Percentiles rank a stretch among this genome's conserved stretches.
These are phyloP conservation scores for Cryptotis parvus DNA, from an alignment of 2,113 vertebrate genomes.

Conservation along the genomic window DNA sequence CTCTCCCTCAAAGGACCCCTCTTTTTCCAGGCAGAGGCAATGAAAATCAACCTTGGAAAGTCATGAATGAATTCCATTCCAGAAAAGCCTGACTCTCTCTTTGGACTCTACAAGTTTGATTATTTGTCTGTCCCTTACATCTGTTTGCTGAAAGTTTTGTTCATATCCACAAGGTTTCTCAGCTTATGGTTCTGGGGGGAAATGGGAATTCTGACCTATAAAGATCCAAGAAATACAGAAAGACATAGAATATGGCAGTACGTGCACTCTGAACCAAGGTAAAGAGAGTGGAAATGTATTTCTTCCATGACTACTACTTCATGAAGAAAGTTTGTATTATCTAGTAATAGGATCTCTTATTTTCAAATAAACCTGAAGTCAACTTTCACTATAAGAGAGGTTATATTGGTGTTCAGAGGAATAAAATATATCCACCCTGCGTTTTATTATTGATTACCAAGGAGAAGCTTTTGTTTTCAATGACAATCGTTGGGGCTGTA, in stretches of 20 bases:
- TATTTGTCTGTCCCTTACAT: conserved; percentile 28
- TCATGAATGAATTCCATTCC: conserved; percentile 50
- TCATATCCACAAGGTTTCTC: not conserved
- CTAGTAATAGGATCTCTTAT: not conserved
- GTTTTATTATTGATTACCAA: not conserved
- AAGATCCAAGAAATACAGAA: conserved; percentile 8
- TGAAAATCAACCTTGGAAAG: conserved; percentile 61
- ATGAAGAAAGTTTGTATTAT: not conserved
- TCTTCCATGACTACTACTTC: not conserved
- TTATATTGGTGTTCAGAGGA: not conserved
- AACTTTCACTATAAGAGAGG: conserved; percentile 1
- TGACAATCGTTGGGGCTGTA: not conserved
- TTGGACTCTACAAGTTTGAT: conserved; percentile 25
- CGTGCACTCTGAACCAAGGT: not conserved
- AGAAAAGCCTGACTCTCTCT: conserved; percentile 71
- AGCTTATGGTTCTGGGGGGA: conserved; percentile 5
- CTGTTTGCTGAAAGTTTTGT: conserved; percentile 46
- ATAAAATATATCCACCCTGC: not conserved
- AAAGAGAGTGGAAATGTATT: not conserved
- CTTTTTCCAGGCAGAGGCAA: conserved; percentile 52
- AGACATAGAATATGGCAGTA: not conserved
- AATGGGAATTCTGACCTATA: not conserved
- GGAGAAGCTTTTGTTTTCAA: not conserved
- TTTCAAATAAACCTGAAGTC: conserved; percentile 15
- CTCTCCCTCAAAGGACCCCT: conserved; percentile 60